Evolutionary conservation across 2,888 invertebrate species (phyloP).

Genomic region (Philonicus albiceps): DNA sequence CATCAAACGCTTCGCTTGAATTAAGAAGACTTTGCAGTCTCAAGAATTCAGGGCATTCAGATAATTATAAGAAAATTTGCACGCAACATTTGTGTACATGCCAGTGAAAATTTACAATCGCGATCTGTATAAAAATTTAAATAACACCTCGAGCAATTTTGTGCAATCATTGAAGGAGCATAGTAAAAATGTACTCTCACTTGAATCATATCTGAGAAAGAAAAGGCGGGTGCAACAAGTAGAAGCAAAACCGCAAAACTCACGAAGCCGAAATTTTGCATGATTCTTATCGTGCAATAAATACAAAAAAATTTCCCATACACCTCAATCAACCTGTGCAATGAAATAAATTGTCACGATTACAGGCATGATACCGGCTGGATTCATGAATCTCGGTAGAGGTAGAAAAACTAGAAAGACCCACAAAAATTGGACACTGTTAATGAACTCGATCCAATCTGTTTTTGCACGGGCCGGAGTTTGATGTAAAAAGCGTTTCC

Average conservation of each 20-base stretch:
- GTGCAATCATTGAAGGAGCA: not conserved
- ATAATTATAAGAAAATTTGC: not conserved
- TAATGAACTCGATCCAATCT: not conserved
- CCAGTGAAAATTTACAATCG: not conserved
- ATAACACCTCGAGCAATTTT: not conserved
- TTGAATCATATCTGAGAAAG: not conserved
- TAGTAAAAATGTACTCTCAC: not conserved
- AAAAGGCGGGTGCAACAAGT: not conserved
- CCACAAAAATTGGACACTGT: not conserved
- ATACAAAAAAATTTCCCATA: not conserved
- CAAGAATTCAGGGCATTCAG: not conserved
- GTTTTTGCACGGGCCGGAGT: not conserved
- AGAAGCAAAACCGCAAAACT: not conserved
- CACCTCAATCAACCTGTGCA: not conserved
- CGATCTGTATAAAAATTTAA: not conserved
- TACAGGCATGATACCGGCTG: not conserved
- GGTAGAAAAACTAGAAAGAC: not conserved
- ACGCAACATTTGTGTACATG: not conserved
- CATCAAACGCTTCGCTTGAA: not conserved
- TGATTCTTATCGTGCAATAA: not conserved
- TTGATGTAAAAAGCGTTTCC: not conserved
- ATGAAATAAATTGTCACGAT: not conserved
- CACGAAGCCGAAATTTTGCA: not conserved
- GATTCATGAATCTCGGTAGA: not conserved
- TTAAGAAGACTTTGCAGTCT: not conserved